Evolutionary conservation across 2,888 invertebrate species (phyloP).

Genomic region (Troglohyphantes excavatus): DNA sequence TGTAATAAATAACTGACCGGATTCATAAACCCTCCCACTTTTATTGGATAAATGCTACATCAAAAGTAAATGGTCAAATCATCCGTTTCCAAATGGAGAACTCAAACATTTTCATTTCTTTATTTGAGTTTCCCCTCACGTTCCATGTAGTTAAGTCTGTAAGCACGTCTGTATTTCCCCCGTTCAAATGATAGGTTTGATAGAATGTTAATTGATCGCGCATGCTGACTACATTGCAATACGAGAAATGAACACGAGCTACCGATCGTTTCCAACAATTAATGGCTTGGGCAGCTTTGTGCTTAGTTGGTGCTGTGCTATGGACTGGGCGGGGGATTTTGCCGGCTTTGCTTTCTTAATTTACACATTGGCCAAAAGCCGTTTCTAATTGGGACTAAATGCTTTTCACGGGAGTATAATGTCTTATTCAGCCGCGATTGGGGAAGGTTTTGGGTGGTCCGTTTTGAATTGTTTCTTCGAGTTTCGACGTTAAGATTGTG

Average conservation of each 20-base stretch:
- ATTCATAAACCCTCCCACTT: constrained; percentile 20
- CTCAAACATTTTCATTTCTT: constrained; percentile 65
- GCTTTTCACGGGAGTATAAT: not conserved
- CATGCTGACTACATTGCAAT: constrained; percentile 40
- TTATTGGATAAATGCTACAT: constrained; percentile 66
- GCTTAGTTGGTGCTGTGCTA: not conserved
- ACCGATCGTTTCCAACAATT: constrained; percentile 58
- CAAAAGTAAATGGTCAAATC: constrained; percentile 16
- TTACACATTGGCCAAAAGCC: constrained; percentile 32
- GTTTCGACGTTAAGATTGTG: not conserved
- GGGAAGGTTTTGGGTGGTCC: not conserved
- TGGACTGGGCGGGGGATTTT: constrained; percentile 48
- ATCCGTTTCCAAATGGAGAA: constrained; percentile 23
- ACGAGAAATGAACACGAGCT: constrained; percentile 66
- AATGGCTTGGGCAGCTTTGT: constrained; percentile 38
- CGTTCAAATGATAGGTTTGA: constrained; percentile 63
- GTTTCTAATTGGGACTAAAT: not conserved
- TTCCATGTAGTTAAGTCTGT: constrained; percentile 12
- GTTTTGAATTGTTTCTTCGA: not conserved
- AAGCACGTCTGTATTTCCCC: constrained; percentile 41
- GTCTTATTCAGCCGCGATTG: not conserved
- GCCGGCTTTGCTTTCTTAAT: constrained; percentile 43
- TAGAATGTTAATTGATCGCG: constrained; percentile 74
- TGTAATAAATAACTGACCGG: constrained; percentile 31
- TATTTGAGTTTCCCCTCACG: constrained; percentile 68